Percentiles rank a stretch among this genome's conserved stretches.
Conservation (phyloP, 2,888 invertebrate genomes). For the Nephrotoma flavescens region DNA sequence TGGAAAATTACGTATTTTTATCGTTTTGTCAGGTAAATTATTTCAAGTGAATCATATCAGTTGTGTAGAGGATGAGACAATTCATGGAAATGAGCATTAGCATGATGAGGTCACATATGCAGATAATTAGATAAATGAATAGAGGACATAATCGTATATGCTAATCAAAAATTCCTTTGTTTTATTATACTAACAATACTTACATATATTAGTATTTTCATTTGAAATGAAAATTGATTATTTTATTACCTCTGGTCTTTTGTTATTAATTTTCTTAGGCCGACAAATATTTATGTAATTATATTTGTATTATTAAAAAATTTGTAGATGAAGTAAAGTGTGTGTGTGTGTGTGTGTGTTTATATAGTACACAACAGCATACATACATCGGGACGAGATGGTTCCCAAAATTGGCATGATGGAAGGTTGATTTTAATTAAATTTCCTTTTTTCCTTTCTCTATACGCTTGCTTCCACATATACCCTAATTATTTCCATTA, state of each 20-base stretch:
- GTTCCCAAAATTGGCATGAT: not conserved
- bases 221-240: not conserved
- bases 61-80: not conserved
- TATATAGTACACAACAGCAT: not conserved
- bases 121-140: not conserved
- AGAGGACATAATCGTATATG: not conserved
- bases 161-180: not conserved
- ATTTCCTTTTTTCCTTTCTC: not conserved
- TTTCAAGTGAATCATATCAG: not conserved
- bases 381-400: not conserved
- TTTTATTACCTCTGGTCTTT: not conserved
- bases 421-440: not conserved
- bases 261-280: not conserved
- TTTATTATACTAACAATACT: not conserved
- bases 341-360: not conserved
- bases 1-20: not conserved
- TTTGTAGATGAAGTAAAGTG: not conserved
- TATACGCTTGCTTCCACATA: not conserved
- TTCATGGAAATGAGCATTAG: not conserved
- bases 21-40: not conserved
- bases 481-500: not conserved
- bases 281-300: not conserved
- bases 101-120: not conserved
- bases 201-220: not conserved
- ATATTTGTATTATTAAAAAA: not conserved